phyloP scores from a whole-genome alignment of 2,797 vertebrate species.

The Urosaurus nigricauda region DNA sequence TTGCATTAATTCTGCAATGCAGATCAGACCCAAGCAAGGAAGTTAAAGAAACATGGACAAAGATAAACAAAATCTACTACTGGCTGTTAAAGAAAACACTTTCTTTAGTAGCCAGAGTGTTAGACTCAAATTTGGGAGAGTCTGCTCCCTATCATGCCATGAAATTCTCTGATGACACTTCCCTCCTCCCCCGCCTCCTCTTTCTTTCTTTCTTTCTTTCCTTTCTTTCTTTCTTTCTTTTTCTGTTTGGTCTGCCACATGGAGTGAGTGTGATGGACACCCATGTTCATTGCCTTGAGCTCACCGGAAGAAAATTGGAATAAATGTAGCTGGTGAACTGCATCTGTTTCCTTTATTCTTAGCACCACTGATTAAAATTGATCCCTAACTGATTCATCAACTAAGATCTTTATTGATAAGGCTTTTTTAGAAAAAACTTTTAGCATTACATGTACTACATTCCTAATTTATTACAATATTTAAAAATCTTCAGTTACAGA shows the following conservation, averaged over 20 bases:
- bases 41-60: background rate
- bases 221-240: background rate
- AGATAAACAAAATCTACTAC: background rate
- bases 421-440: background rate
- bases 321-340: background rate
- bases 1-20: no score
- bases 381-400: background rate
- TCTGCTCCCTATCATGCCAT: background rate
- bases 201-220: no score
- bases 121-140: background rate
- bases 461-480: slow-evolving; percentile 33
- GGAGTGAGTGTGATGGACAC: background rate
- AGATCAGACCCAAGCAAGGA: background rate
- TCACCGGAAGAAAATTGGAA: no score
- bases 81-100: background rate
- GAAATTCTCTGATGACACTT: background rate
- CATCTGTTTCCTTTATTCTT: background rate
- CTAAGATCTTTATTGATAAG: background rate
- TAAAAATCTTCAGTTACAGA: slow-evolving; percentile 11
- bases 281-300: background rate
- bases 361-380: background rate
- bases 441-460: background rate
- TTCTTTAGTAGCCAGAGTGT: background rate
- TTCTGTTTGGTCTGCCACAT: background rate
- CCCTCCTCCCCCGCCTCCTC: no score